Evolutionary conservation across 2,113 vertebrate species (phyloP).

Genomic region (Felis chaus): DNA sequence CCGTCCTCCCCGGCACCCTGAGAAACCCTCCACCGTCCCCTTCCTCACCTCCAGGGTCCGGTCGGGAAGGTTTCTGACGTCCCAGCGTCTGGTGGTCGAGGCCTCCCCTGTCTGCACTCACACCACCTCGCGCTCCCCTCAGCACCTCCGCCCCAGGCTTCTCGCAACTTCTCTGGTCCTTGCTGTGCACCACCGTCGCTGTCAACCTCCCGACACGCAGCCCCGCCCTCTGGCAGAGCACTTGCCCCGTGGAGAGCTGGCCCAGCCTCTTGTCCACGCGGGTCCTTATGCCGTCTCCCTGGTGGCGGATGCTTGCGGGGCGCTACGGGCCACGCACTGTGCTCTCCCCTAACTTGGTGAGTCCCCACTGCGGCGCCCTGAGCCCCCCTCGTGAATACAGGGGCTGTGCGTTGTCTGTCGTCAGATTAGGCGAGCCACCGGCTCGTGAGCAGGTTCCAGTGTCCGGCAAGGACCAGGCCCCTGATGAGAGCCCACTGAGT

Average conservation of each 20-base stretch:
- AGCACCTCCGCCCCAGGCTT: neutral
- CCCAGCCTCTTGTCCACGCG: neutral
- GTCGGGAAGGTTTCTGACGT: neutral
- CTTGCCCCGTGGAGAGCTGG: neutral
- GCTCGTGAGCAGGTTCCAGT: neutral
- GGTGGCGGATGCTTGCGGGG: rapidly evolving
- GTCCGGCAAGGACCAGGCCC: neutral
- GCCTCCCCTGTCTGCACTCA: neutral
- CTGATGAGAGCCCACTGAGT: neutral
- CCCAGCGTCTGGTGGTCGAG: too few species aligned
- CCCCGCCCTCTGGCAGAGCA: neutral
- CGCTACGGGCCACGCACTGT: neutral
- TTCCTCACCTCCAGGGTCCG: too few species aligned
- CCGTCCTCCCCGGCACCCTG: neutral
- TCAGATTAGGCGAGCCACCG: neutral
- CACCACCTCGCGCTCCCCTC: neutral
- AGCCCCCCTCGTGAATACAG: neutral
- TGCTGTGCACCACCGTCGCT: rapidly evolving
- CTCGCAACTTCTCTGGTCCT: too few species aligned
- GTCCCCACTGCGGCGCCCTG: rapidly evolving
- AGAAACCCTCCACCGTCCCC: too few species aligned
- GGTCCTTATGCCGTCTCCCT: neutral
- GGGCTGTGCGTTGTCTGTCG: rapidly evolving
- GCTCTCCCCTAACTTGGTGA: neutral
- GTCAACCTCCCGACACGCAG: neutral